Evolutionary conservation across 2,888 invertebrate species (phyloP).

Genomic region (Cynaeus angustus): DNA sequence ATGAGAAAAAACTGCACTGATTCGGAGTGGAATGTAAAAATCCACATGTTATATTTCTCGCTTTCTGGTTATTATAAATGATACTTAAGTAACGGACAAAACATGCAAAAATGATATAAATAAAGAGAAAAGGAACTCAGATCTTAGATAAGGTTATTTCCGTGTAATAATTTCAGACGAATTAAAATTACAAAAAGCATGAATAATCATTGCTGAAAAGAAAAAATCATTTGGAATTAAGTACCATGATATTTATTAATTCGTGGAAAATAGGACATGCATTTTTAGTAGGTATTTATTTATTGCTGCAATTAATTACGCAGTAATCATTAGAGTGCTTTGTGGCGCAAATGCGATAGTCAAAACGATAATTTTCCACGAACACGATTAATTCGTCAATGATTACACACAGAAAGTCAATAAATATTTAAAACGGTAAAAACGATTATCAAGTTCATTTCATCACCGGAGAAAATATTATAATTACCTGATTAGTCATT

Average conservation of each 20-base stretch:
- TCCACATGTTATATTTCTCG: not conserved
- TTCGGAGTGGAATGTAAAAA: no score
- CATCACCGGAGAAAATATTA: no score
- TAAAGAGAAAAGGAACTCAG: slow-evolving; percentile 23
- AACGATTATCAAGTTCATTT: no score
- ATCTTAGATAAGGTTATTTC: slow-evolving; percentile 26
- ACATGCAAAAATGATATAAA: slow-evolving; percentile 34
- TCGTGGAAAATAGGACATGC: not conserved
- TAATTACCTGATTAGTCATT: no score
- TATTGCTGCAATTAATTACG: not conserved
- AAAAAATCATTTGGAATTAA: not conserved
- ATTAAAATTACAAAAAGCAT: slow-evolving; percentile 20
- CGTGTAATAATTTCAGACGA: slow-evolving; percentile 10
- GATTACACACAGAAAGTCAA: no score
- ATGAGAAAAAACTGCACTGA: not conserved
- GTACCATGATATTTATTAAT: not conserved
- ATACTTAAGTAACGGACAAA: slow-evolving; percentile 9
- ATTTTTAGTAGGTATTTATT: not conserved
- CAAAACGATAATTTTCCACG: no score
- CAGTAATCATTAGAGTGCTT: no score
- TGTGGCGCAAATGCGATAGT: no score
- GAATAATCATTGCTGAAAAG: slow-evolving; percentile 3
- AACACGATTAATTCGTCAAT: no score
- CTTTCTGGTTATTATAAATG: slow-evolving; percentile 14
- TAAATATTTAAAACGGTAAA: no score